Percentiles rank a stretch among this genome's conserved stretches.
Conservation (phyloP, 2,888 invertebrate genomes). For the Callyntrura sp. region DNA sequence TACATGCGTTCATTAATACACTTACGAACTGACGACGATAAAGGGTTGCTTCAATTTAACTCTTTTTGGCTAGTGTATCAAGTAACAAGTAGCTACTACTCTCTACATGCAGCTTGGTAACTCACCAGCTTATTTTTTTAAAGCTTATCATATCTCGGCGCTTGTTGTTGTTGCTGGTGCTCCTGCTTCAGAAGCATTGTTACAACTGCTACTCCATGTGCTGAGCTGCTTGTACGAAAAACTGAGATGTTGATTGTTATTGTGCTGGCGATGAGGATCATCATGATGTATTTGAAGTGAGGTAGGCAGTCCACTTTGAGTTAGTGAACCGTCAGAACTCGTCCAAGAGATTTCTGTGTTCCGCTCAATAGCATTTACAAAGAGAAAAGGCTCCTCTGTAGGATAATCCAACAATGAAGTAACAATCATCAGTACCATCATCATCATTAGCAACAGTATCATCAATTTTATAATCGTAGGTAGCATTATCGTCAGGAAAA, state of each 20-base stretch:
- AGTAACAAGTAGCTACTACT: slow-evolving; percentile 46
- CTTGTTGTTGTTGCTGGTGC: background rate
- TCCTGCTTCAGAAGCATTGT: background rate
- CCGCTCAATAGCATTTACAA: slow-evolving; percentile 72
- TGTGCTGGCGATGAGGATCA: slow-evolving; percentile 50
- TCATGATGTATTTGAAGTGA: slow-evolving; percentile 75
- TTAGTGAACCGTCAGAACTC: slow-evolving; percentile 79
- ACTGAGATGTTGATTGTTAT: slow-evolving; percentile 45
- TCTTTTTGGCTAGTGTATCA: slow-evolving; percentile 41
- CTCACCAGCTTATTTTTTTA: slow-evolving; percentile 15
- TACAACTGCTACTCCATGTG: slow-evolving; percentile 48
- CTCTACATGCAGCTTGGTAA: slow-evolving; percentile 37
- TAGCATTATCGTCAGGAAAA: slow-evolving; percentile 12
- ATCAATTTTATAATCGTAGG: background rate
- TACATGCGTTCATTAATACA: background rate
- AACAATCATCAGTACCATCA: background rate
- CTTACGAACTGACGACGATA: background rate
- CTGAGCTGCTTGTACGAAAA: slow-evolving; percentile 27
- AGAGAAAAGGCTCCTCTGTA: background rate
- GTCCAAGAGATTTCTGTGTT: slow-evolving; percentile 76
- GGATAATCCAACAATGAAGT: slow-evolving; percentile 13
- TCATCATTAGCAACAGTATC: background rate
- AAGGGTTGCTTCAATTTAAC: slow-evolving; percentile 36
- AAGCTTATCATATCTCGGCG: slow-evolving; percentile 44
- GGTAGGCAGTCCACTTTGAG: slow-evolving; percentile 77